Base-by-base conservation (phyloP, 2,113 vertebrate genomes). In the Callorhinus ursinus region DNA sequence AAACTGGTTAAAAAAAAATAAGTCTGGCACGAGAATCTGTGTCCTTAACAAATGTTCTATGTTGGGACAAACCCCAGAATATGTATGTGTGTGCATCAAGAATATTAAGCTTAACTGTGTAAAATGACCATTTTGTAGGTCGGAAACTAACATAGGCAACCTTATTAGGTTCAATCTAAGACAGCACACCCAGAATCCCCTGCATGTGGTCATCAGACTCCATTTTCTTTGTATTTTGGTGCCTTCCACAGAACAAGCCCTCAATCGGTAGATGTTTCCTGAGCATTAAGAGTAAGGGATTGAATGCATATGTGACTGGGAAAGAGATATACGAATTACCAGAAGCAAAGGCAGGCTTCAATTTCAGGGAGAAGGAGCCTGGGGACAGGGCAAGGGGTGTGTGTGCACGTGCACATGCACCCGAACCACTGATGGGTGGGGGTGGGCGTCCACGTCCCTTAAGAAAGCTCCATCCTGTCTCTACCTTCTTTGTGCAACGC, bases 1-100 rank as follows among this genome's bases (percentile, higher is more conserved):
- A 96, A 96, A 83, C 49, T 79, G 31, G 31, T 46, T 94, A 95
- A 39, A 49, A 81, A 13, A 42, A 79, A 53, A 21, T 61, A 97
- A 94, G 24, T 76, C 16, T 61, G 13, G 5, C 53, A 46, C 53
- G 55, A 80, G 57, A 65, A 80, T 71, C 57, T 53, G 13, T 79
- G 15, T 36, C 36, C 55, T 93, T 93, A 67, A 36, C 31, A 61
- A 92, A 49, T 71, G 28, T 72, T 57, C 28, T 80, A 11, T 28
- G 14, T 67, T 81, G 33, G 46, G 77, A 4, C 22, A 24, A 59
- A 79, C 31, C 42, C 49, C 16, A 42, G 83, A 88, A 33, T 74
- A 51, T 55, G 33, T n/a, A 22, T 28, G 14, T 86, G 8, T 33
- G 2, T 21, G 8, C 22, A 71, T 61, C 63, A 85, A n/a, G 51